A percentile compares a stretch with the other conserved stretches of the same genome.
Evolutionary conservation across 1,140 invertebrate species (phyloP).

Genomic region (Onthophagus taurus): DNA sequence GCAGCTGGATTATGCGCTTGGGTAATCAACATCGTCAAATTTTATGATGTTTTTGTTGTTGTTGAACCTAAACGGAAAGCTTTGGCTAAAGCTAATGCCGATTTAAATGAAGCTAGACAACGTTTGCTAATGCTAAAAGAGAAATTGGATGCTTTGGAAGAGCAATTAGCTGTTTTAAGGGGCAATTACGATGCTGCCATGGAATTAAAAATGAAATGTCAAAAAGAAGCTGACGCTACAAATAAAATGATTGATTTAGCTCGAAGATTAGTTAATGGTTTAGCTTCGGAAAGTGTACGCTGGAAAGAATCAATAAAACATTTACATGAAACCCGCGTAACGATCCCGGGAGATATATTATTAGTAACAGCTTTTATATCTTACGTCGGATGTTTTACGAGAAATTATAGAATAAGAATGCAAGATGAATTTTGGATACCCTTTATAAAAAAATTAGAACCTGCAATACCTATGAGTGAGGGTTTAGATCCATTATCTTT

Average conservation of each 20-base stretch:
- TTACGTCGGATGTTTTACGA: slow-evolving; percentile 89
- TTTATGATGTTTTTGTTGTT: slow-evolving; percentile 84
- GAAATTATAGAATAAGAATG: slow-evolving; percentile 71
- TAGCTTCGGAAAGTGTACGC: slow-evolving; percentile 84
- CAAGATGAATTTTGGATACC: slow-evolving; percentile 75
- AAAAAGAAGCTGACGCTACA: slow-evolving; percentile 76
- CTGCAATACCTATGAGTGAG: slow-evolving; percentile 64
- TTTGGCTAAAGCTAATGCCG: slow-evolving; percentile 73
- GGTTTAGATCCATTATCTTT: slow-evolving; percentile 71
- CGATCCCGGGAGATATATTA: slow-evolving; percentile 82
- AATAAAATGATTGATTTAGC: slow-evolving; percentile 80
- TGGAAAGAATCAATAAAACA: slow-evolving; percentile 41
- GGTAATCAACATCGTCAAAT: slow-evolving; percentile 88
- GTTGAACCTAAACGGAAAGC: slow-evolving; percentile 81
- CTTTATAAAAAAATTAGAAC: slow-evolving; percentile 49
- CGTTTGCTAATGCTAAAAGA: slow-evolving; percentile 50
- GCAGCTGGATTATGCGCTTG: slow-evolving; percentile 87
- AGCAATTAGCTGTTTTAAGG: slow-evolving; percentile 61
- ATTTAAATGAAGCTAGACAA: slow-evolving; percentile 68
- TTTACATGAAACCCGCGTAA: slow-evolving; percentile 51
- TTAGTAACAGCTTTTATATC: slow-evolving; percentile 90
- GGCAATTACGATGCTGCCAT: slow-evolving; percentile 77
- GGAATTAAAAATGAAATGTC: slow-evolving; percentile 78
- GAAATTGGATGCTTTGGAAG: slow-evolving; percentile 41
- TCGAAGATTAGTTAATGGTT: slow-evolving; percentile 82